These are phyloP conservation scores for Oryzias melastigma DNA, from an alignment of 2,113 vertebrate species.

Conservation along the genomic window DNA sequence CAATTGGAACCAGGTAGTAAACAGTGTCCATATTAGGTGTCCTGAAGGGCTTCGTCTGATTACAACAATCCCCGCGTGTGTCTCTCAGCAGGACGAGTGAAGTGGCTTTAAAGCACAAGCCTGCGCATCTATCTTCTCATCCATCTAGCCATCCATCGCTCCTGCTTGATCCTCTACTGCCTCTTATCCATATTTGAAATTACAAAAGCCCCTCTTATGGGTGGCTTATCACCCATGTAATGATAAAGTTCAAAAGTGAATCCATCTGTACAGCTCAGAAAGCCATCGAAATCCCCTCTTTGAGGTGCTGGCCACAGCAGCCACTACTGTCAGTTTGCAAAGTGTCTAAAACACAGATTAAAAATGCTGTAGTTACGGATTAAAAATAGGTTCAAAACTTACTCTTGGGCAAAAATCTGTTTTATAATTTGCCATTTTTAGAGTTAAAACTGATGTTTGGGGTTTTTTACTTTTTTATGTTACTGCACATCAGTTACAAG, in stretches of 20 bases:
- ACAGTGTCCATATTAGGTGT: constrained; percentile 42
- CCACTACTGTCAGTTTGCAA: constrained; percentile 45
- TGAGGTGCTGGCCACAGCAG: constrained; percentile 30
- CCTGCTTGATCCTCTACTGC: constrained; percentile 60
- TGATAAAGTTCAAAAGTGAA: constrained; percentile 76
- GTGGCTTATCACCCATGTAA: constrained; percentile 67
- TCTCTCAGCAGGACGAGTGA: constrained; percentile 54
- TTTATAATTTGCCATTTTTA: constrained; percentile 23
- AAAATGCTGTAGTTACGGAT: constrained; percentile 19
- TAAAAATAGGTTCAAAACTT: constrained; percentile 35
- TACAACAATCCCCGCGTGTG: constrained; percentile 61
- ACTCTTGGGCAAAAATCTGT: constrained; percentile 10
- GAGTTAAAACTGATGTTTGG: constrained; percentile 4
- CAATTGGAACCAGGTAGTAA: constrained; percentile 66
- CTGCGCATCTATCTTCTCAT: constrained; percentile 47
- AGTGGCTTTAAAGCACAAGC: constrained; percentile 69
- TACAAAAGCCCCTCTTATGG: constrained; percentile 66
- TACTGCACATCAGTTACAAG: neutral
- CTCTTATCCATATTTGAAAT: constrained; percentile 73
- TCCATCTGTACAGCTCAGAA: constrained; percentile 53
- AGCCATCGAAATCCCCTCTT: constrained; percentile 61
- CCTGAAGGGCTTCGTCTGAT: constrained; percentile 61
- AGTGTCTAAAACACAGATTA: constrained; percentile 32
- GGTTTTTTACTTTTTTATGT: constrained; percentile 12
- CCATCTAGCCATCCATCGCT: constrained; percentile 50